Evolutionary conservation across 2,888 invertebrate genomes (phyloP), one percentile per base, ranked within the genome.

Genomic region (Rhamphomyia laevipes): DNA sequence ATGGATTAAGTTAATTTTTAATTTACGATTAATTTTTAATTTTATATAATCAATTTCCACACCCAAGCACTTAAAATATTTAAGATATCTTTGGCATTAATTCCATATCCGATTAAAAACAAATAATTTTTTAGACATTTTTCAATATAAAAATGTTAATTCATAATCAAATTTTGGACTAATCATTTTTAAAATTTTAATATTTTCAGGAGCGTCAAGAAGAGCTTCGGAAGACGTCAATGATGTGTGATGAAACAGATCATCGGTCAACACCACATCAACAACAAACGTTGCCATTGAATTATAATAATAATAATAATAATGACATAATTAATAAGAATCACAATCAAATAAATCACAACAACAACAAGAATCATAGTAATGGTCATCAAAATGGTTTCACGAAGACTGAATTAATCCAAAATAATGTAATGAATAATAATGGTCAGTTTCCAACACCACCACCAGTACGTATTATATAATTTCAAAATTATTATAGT

Each of bases 231-330:
- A 66, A 66, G 50, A 67, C 68, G 44, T 60, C 63, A 51, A 62
- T 69, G 49, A 67, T 66, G 65, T 63, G 64, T 51, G 67, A 70
- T 56, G 65, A 65, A 51, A 64, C 63, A 46, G 65, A 65, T 51
- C 62, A 61, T 59, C 65, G 68, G 33, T 62, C 64, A 33, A 21
- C 42, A 15, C 23, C 27, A 27, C 42, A 18, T 12, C 41, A 21
- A 12, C 41, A 42, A 42, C 15, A 15, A 15, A 17, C 41, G 21
- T 4, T 9, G 3, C 13, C 12, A 12, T 12, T 23, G 13, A 41
- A 13, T 23, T 13, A 42, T n/a, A 42, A 42, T 42, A 21, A 9
- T 23, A 13, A 6, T 38, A 4, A 16, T 16, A 15, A 15, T 15
- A 17, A 11, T 15, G 17, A n/a, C 3, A 9, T 17, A 17, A 16